These are phyloP conservation scores for Pygoscelis antarcticus DNA, from an alignment of 2,113 vertebrate genomes.

Conservation along the genomic window DNA sequence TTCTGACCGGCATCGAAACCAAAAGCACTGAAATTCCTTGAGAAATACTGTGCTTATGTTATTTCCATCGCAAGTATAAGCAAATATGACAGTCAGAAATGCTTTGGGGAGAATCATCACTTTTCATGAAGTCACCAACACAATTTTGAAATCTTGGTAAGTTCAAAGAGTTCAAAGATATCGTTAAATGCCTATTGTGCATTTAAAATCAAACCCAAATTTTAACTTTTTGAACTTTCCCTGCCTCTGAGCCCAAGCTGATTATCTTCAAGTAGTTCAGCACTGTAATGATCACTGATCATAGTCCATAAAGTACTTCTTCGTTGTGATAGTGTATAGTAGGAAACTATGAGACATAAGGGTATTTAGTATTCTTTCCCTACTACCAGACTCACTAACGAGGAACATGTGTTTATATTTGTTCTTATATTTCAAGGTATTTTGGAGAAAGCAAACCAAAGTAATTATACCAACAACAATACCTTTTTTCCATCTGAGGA, in stretches of 20 bases:
- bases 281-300: not conserved
- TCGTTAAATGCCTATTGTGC: not conserved
- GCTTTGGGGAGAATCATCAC: not conserved
- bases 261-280: not conserved
- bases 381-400: not conserved
- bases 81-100: not conserved
- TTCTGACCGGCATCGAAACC: not conserved
- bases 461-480: not conserved
- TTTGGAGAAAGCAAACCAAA: not conserved
- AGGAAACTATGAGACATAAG: not conserved
- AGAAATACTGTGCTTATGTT: not conserved
- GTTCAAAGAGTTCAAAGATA: not conserved
- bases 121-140: not conserved
- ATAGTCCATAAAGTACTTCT: not conserved
- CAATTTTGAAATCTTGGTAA: not conserved
- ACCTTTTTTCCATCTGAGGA: not conserved
- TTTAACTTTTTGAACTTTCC: not conserved
- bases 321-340: not conserved
- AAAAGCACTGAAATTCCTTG: not conserved
- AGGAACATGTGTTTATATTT: not conserved
- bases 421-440: not conserved
- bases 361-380: not conserved
- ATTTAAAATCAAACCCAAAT: not conserved
- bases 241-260: not conserved
- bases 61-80: not conserved